Evolutionary conservation across 1,140 invertebrate genomes (phyloP).

Genomic region (Drosophila bocqueti): DNA sequence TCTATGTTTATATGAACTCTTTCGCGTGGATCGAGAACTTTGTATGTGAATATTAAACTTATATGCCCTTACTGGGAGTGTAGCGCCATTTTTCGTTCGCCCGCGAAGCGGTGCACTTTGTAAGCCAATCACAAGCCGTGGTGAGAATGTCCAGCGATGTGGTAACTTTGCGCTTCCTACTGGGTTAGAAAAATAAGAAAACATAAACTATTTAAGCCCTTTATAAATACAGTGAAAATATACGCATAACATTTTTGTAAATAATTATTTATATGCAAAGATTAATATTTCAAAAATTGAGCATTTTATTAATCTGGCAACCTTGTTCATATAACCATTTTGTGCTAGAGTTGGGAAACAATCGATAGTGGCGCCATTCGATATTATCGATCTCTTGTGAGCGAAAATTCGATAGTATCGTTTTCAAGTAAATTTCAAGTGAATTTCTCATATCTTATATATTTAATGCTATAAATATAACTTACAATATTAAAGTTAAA

Average conservation of each 20-base stretch:
- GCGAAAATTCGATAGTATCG: too few relatives aligned
- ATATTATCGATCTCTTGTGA: too few relatives aligned
- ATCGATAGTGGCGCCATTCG: too few relatives aligned
- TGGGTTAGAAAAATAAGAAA: not conserved
- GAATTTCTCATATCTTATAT: too few relatives aligned
- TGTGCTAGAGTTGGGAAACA: too few relatives aligned
- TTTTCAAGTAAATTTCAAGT: too few relatives aligned
- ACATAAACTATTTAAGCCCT: not conserved
- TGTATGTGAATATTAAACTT: not conserved
- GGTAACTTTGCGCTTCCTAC: conserved; percentile 40
- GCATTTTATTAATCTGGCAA: not conserved
- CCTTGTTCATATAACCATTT: not conserved
- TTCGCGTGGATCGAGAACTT: not conserved
- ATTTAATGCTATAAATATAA: too few relatives aligned
- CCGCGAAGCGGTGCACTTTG: conserved; percentile 64
- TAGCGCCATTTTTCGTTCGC: conserved; percentile 75
- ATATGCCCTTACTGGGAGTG: conserved; percentile 40
- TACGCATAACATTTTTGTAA: not conserved
- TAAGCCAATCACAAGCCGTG: conserved; percentile 60
- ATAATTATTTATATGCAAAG: not conserved
- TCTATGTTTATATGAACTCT: not conserved
- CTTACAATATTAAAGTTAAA: too few relatives aligned
- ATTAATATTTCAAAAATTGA: not conserved
- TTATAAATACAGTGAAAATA: not conserved
- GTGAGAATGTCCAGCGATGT: conserved; percentile 46